Base-by-base conservation (phyloP, 2,888 invertebrate genomes). In the Notodonta dromedarius region DNA sequence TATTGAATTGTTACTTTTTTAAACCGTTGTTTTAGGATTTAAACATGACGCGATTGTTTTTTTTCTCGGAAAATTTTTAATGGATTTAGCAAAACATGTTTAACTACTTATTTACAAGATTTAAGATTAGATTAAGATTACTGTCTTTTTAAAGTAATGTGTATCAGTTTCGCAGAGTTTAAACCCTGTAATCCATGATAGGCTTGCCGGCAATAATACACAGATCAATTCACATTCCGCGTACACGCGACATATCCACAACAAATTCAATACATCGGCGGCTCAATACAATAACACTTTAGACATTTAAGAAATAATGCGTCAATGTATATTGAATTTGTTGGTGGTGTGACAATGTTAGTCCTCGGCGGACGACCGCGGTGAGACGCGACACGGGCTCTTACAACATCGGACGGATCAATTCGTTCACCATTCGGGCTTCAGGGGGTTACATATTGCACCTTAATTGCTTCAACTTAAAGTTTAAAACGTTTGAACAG, bases 391-490 rank as follows among this genome's bases (percentile, higher is more conserved):
- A 82, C 80, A 76, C 83, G 86, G 90, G 91, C 80, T 82, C 83
- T 84, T 82, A 81, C 84, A 84, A 82, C 86, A 78, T 87, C 90
- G 91, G 91, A 91, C 91, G 91, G 91, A 91, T 88, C 85, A 86
- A 80, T 90, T 89, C 90, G 89, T 87, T 89, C 85, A 86, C 82
- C 79, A 76, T 74, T 76, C 67, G 79, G 80, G 79, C 74, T 74
- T 70, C 65, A 70, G 71, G 74, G 82, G 80, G 73, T 76, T 70
- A 70, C 72, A 63, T 70, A 74, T 71, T 73, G 66, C 71, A 75
- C 68, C 73, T 66, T 73, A 46, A 71, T 55, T 13, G 9, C 58
- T 63, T 62, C 62, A 58, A 68, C 55, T 0, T 66, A 62, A 73
- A 70, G 71, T 56, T 66, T 67, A 57, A 66, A 65, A 46, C 7